These are phyloP conservation scores for Limosa lapponica DNA, from an alignment of 2,797 vertebrate species.

Conservation along the genomic window DNA sequence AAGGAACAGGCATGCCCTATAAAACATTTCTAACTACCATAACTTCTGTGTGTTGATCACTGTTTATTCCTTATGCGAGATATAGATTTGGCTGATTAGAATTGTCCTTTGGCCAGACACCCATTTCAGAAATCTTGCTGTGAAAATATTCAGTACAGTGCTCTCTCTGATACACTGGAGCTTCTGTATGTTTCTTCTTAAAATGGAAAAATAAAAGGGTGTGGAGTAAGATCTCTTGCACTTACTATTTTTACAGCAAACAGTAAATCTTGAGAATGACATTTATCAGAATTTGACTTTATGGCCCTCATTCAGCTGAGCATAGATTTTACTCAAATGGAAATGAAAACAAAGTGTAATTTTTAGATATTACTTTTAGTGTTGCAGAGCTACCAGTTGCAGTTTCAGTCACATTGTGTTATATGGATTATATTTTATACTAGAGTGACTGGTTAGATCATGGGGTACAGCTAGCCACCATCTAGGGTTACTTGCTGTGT, in stretches of 20 bases:
- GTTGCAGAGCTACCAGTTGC: not conserved
- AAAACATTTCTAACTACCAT: conserved; percentile 8
- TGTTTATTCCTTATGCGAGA: conserved; percentile 11
- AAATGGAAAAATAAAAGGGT: conserved; percentile 33
- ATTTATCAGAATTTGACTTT: conserved; percentile 27
- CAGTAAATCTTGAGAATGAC: conserved; percentile 22
- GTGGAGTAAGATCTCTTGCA: not conserved
- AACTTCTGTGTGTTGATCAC: conserved; percentile 6
- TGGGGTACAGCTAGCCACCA: not conserved
- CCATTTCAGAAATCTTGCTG: not conserved
- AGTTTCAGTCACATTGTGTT: not conserved
- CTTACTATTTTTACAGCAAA: conserved; percentile 33
- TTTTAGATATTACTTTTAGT: not conserved
- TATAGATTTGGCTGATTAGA: conserved; percentile 2
- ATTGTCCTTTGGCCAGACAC: conserved; percentile 1
- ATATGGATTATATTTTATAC: not conserved
- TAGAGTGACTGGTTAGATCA: not conserved
- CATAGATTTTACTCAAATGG: not conserved
- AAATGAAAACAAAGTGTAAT: conserved; percentile 22
- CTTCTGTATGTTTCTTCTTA: conserved; percentile 29
- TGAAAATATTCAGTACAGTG: not conserved
- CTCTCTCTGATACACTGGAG: not conserved
- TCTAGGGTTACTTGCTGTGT: not conserved
- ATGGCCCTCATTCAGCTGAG: not conserved
- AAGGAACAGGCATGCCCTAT: not conserved